These are phyloP conservation scores for Phyllotreta striolata DNA, from an alignment of 2,888 invertebrate species.

Conservation along the genomic window DNA sequence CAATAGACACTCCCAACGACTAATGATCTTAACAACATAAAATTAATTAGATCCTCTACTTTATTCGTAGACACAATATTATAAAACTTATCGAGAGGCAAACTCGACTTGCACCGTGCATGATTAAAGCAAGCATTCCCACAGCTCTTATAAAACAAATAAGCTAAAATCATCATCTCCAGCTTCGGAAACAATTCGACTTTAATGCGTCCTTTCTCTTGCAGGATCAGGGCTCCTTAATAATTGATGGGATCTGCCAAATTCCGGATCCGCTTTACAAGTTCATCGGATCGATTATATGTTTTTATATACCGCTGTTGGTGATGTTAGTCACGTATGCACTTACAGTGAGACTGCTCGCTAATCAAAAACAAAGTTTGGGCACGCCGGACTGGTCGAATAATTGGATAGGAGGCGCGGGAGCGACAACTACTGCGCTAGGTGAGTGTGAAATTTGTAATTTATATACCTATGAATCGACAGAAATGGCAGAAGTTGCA, in stretches of 20 bases:
- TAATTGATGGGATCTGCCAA: constrained; percentile 85
- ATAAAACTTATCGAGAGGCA: too few species aligned
- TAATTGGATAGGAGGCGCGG: constrained; percentile 73
- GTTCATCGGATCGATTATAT: constrained; percentile 91
- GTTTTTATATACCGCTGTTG: constrained; percentile 93
- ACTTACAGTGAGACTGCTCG: constrained; percentile 86
- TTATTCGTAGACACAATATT: too few species aligned
- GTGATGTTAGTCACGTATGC: constrained; percentile 97
- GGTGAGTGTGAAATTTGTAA: constrained; percentile 43
- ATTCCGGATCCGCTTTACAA: constrained; percentile 90
- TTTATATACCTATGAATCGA: too few species aligned
- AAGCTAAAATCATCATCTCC: not conserved
- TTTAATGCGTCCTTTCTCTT: constrained; percentile 47
- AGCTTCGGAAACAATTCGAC: not conserved
- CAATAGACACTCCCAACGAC: too few species aligned
- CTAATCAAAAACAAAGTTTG: constrained; percentile 80
- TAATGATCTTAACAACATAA: too few species aligned
- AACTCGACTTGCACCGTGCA: too few species aligned
- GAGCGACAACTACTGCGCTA: constrained; percentile 45
- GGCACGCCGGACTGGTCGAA: constrained; percentile 76
- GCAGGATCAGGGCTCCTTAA: constrained; percentile 83
- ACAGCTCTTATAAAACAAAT: not conserved
- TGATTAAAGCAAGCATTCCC: too few species aligned
- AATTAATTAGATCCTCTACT: too few species aligned
- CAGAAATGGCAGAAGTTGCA: too few species aligned